Evolutionary conservation across 2,797 vertebrate species (phyloP), one percentile per base, ranked within the genome.

Genomic region (Linurgus olivaceus): DNA sequence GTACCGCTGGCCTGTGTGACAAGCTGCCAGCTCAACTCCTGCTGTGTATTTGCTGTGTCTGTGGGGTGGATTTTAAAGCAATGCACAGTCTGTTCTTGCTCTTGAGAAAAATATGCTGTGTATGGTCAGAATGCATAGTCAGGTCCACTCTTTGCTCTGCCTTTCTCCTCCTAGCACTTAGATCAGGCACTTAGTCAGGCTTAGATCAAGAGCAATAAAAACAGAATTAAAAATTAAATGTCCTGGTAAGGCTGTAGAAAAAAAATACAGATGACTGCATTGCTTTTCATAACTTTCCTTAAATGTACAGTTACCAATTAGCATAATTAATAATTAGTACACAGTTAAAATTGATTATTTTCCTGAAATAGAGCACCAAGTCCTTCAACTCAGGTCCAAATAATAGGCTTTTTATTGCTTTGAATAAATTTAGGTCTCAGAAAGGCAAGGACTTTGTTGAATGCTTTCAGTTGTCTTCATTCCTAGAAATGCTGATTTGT

Each of bases 11-110:
- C 15, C 62, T 3, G 0, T 85, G 25, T 20, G 17, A 58, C 4
- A 35, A 45, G 44, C 71, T 89, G 67, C 78, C 84, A 92, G 91
- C 77, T 93, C 52, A 75, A 68, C 66, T 96, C 82, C 68, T 94
- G 29, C 70, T 93, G 47, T 81, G 51, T 67, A 76, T 94, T 88
- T 88, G n/a, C 54, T 74, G 6, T 70, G 66, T 85, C 75, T 83
- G 17, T 61, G 54, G 61, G 42, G n/a, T 80, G 72, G 78, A 67
- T 86, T 95, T 83, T 83, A 74, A 88, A 88, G 61, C 33, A 77
- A 14, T 40, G 61, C n/a, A 77, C 72, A 25, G 50, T 65, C 45
- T 86, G 66, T 90, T 91, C 93, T 88, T 83, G 24, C 21, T 80
- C 38, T 50, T 50, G 33, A 80, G 73, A 77, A 62, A 70, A 88